Base-by-base conservation (phyloP, 1,140 invertebrate species). In the Venustaconcha ellipsiformis region DNA sequence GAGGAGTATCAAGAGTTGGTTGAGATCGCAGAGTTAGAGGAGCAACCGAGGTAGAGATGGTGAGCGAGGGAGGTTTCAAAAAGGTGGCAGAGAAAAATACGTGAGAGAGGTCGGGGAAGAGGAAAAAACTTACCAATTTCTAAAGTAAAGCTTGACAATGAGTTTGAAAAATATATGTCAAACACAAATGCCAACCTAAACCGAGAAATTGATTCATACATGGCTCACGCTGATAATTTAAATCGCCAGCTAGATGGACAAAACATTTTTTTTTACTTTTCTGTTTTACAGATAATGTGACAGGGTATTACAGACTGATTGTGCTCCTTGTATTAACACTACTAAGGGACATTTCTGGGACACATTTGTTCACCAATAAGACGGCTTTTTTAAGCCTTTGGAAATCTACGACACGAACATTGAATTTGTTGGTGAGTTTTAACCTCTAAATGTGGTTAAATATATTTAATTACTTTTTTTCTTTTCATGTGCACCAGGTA, bases 151-250 rank as follows among this genome's bases (percentile, higher is more conserved):
- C 82, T 93, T 26, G 92, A 93, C 77, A 89, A 89, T 26, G 91
- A 93, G 72, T 82, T 93, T n/a, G 93, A 93, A 74, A 89, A 91
- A 66, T 93, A 93, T 86, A 93, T 93, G 92, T 90, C 92, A 0
- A 91, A 90, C 75, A 91, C 92, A 1, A 91, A 91, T 75, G 85
- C 89, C 6, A 89, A 89, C 0, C 88, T 93, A 11, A 92, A 93
- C 78, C 73, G 83, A 12, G 87, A 88, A 64, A 74, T 88, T 23
- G 87, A 88, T 76, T 76, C 78, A 13, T 88, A 88, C 78, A 88
- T 88, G 87, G 80, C 85, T 11, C 76, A 88, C 62, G 82, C 84
- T 26, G 79, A 73, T 63, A 68, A 69, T 65, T 74, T 73, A 67
- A 67, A 5, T 8, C 8, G 37, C 8, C 37, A 37, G 8, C 37